Evolutionary conservation across 2,113 vertebrate species (phyloP).

Genomic region (Laticauda laticaudata): DNA sequence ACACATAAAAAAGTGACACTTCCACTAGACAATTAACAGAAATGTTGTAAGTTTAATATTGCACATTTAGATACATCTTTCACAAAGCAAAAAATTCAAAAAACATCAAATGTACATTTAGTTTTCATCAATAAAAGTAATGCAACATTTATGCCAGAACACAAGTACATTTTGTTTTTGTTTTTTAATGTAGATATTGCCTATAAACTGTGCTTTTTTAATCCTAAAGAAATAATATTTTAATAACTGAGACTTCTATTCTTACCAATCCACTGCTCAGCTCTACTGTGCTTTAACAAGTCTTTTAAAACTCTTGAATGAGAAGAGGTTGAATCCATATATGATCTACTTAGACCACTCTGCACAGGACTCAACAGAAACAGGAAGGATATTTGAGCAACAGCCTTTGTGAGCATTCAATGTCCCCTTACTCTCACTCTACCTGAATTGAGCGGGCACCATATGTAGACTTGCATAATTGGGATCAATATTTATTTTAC

Average conservation of each 20-base stretch:
- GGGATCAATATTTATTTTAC: not conserved
- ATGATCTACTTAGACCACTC: too few relatives aligned
- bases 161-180: not conserved
- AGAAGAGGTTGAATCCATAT: not conserved
- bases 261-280: constrained; percentile 39
- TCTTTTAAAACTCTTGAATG: not conserved
- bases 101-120: constrained; percentile 38
- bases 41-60: constrained; percentile 44
- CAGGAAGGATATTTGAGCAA: not conserved
- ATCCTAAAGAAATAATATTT: not conserved
- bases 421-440: not conserved
- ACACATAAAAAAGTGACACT: constrained; percentile 10
- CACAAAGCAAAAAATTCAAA: constrained; percentile 30
- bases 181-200: not conserved
- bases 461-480: not conserved
- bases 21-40: constrained; percentile 34
- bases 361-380: not conserved
- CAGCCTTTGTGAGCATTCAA: not conserved
- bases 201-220: constrained; percentile 33
- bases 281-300: constrained; percentile 45
- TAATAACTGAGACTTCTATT: constrained; percentile 22
- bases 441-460: not conserved
- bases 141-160: not conserved
- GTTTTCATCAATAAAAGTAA: constrained; percentile 2
- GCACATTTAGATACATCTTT: constrained; percentile 5